Conservation (phyloP, 2,797 vertebrate genomes). For the Parauchenoglanis ngamensis region DNA sequence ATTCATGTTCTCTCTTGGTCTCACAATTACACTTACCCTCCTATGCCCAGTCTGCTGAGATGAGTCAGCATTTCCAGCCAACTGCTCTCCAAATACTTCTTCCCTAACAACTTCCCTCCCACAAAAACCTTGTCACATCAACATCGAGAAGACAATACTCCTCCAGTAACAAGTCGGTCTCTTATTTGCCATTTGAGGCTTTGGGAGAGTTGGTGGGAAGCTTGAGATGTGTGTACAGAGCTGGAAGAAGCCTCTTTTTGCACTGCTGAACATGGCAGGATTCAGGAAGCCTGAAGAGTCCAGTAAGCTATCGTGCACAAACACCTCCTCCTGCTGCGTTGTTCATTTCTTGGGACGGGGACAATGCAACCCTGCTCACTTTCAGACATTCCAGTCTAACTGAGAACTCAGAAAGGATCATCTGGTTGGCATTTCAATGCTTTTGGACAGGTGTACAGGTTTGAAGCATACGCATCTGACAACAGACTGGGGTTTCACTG, state of each 20-base stretch:
- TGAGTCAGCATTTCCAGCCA: conserved; percentile 71
- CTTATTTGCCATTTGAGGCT: conserved; percentile 27
- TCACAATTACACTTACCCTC: conserved; percentile 58
- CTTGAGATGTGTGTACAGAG: conserved; percentile 25
- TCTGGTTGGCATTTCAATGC: neutral
- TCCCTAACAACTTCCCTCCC: conserved; percentile 11
- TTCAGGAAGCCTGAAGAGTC: conserved; percentile 20
- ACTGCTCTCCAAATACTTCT: conserved; percentile 57
- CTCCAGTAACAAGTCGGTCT: neutral
- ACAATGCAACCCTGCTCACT: neutral
- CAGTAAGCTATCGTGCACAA: conserved; percentile 14
- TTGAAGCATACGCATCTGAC: neutral
- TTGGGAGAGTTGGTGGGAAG: neutral
- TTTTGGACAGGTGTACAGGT: conserved; percentile 11
- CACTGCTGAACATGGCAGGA: conserved; percentile 30
- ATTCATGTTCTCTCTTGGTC: conserved; percentile 42
- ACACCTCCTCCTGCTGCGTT: neutral
- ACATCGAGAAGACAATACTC: neutral
- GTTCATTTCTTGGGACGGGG: neutral
- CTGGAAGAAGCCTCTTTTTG: conserved; percentile 33
- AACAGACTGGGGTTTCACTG: conserved; percentile 13
- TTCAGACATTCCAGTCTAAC: neutral
- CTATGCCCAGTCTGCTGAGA: conserved; percentile 53
- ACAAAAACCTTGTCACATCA: conserved; percentile 28
- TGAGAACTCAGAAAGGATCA: neutral